Evolutionary conservation across 2,797 vertebrate species (phyloP).

Genomic region (Enteromius paludinosus): DNA sequence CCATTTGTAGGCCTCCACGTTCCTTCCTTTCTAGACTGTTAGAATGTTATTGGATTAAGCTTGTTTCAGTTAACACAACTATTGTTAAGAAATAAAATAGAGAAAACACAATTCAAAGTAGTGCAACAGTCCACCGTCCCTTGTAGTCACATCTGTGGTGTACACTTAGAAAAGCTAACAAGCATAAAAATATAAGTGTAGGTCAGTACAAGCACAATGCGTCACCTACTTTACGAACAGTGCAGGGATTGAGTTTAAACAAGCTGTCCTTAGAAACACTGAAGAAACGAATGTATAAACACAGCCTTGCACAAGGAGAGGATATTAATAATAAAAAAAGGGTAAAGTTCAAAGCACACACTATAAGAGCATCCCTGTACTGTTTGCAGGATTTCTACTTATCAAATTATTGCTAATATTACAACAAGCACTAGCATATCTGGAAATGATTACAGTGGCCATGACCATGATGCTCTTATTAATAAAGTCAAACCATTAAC

Average conservation of each 20-base stretch:
- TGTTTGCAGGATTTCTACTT: conserved; percentile 46
- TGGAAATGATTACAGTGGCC: conserved; percentile 43
- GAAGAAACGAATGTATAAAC: conserved; percentile 46
- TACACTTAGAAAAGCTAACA: conserved; percentile 49
- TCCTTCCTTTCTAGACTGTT: conserved; percentile 26
- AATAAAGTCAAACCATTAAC: conserved; percentile 58
- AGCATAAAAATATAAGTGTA: conserved; percentile 34
- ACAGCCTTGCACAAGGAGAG: conserved; percentile 28
- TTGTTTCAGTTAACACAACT: conserved; percentile 26
- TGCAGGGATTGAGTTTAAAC: conserved; percentile 50
- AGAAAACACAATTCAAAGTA: conserved; percentile 18
- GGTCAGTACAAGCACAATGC: conserved; percentile 56
- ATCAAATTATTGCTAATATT: conserved; percentile 33
- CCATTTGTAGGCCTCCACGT: background rate
- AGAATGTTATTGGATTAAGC: conserved; percentile 31
- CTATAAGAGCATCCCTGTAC: conserved; percentile 42
- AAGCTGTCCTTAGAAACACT: conserved; percentile 37
- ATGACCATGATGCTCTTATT: conserved; percentile 52
- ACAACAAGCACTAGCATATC: conserved; percentile 43
- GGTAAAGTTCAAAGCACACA: conserved; percentile 37
- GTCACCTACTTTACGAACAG: conserved; percentile 49
- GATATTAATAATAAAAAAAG: conserved; percentile 9
- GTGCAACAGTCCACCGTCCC: conserved; percentile 9
- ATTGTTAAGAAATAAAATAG: conserved; percentile 21
- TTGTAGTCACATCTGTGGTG: conserved; percentile 52